These are phyloP conservation scores for Trissolcus brochymenae DNA, from an alignment of 2,888 invertebrate species.

Conservation along the genomic window DNA sequence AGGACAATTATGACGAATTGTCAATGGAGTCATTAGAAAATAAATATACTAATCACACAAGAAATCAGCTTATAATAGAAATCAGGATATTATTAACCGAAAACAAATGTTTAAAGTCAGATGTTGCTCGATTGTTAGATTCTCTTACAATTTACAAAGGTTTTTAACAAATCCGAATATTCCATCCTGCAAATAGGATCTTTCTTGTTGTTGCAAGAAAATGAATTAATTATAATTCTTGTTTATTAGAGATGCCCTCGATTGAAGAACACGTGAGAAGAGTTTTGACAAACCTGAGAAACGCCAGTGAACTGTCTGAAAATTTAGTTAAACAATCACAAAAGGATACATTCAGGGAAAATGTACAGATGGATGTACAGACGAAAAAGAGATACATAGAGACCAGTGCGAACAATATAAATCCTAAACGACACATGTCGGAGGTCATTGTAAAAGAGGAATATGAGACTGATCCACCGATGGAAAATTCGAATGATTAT, in stretches of 20 bases:
- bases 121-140: constrained; percentile 30
- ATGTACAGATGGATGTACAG: constrained; percentile 7
- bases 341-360: constrained; percentile 20
- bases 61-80: constrained; percentile 38
- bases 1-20: constrained; percentile 25
- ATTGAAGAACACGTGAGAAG: constrained; percentile 44
- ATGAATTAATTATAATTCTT: background rate
- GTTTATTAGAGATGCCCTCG: constrained; percentile 40
- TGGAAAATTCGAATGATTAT: constrained; percentile 32
- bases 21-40: constrained; percentile 21
- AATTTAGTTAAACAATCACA: constrained; percentile 26
- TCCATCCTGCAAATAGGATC: no score
- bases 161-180: background rate
- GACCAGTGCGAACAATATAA: constrained; percentile 11
- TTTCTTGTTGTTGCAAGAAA: no score
- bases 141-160: constrained; percentile 41
- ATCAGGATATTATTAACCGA: constrained; percentile 40
- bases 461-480: constrained; percentile 15
- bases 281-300: constrained; percentile 44
- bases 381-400: constrained; percentile 33
- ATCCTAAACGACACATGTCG: constrained; percentile 8
- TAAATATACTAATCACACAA: constrained; percentile 26
- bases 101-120: constrained; percentile 34
- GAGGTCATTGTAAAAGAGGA: constrained; percentile 31
- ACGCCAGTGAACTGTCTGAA: constrained; percentile 34